These are phyloP conservation scores for Anthoscopus minutus DNA, from an alignment of 2,113 vertebrate species.

Conservation along the genomic window DNA sequence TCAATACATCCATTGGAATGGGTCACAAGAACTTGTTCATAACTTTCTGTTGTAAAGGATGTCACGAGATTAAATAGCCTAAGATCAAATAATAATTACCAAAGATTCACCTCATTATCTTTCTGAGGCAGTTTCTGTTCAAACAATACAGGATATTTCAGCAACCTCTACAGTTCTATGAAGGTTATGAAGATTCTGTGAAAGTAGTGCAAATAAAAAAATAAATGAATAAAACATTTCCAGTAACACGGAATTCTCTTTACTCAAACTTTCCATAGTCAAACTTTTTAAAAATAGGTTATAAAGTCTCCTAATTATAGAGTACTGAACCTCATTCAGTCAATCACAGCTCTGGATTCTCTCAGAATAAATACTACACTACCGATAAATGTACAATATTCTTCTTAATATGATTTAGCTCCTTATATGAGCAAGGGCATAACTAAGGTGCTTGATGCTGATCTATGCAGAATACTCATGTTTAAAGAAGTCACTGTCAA, in stretches of 20 bases:
- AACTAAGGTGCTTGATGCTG: slow-evolving; percentile 25
- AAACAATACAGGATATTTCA: slow-evolving; percentile 11
- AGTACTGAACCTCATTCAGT: slow-evolving; percentile 47
- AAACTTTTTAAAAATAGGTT: slow-evolving; percentile 53
- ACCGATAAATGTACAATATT: neutral
- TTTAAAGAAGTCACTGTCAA: slow-evolving; percentile 33
- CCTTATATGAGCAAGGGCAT: neutral
- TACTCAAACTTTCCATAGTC: slow-evolving; percentile 17
- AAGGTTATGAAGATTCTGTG: slow-evolving; percentile 45
- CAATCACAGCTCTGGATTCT: slow-evolving; percentile 12
- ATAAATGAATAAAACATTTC: slow-evolving; percentile 51
- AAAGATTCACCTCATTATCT: slow-evolving; percentile 38
- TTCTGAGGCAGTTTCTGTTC: slow-evolving; percentile 42
- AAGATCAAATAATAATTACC: slow-evolving; percentile 53
- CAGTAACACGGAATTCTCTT: slow-evolving; percentile 50
- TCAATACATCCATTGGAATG: slow-evolving; percentile 42
- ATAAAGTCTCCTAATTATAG: slow-evolving; percentile 45
- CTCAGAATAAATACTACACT: slow-evolving; percentile 27
- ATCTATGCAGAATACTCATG: slow-evolving; percentile 22
- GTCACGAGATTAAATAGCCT: slow-evolving; percentile 33
- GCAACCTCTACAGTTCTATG: slow-evolving; percentile 49
- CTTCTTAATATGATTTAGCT: slow-evolving; percentile 30
- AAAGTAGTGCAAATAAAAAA: slow-evolving; percentile 56
- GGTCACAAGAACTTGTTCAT: neutral
- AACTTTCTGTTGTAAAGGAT: slow-evolving; percentile 24